Evolutionary conservation across 2,113 vertebrate species (phyloP), one percentile per base, ranked within the genome.

Genomic region (Hippocampus mohnikei): DNA sequence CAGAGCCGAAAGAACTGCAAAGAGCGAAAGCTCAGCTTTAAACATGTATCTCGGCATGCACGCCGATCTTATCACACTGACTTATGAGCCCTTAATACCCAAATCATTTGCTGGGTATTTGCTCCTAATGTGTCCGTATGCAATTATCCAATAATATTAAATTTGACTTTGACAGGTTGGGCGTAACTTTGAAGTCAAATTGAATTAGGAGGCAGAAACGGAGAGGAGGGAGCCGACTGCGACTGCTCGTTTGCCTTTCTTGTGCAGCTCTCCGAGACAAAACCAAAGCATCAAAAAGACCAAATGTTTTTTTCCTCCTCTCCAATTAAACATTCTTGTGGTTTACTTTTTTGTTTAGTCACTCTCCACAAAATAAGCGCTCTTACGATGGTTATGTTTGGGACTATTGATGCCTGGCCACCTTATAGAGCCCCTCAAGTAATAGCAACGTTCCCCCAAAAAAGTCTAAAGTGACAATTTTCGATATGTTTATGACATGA

Each of bases 211-310:
- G 25, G 52, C 12, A 63, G n/a, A 40, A 2, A 61, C 0, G 44
- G 60, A 69, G 50, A 56, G 15, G 60, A 55, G 9, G 48, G 58
- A 61, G 48, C 15, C 74, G 55, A 66, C 7, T 65, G n/a, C 3
- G 61, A 76, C 66, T 79, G 84, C 66, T 62, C 77, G 71, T 80
- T 84, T 75, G 77, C 18, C 67, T 71, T 81, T 82, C 79, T 69
- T 74, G 63, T 78, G 67, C 42, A 73, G 79, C 75, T 84, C 74
- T 75, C 66, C 56, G 68, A 80, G 78, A 87, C 74, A 71, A 89
- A 90, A 89, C 86, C 89, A 55, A 70, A 71, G 73, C 87, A 88
- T 88, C 82, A 88, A 82, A 76, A 78, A 79, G 83, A 87, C 87
- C 86, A 79, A 86, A 86, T 82, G 77, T 41, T 87, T 87, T 87